Evolutionary conservation across 2,113 vertebrate genomes (phyloP).

Genomic region (Ranitomeya imitator): DNA sequence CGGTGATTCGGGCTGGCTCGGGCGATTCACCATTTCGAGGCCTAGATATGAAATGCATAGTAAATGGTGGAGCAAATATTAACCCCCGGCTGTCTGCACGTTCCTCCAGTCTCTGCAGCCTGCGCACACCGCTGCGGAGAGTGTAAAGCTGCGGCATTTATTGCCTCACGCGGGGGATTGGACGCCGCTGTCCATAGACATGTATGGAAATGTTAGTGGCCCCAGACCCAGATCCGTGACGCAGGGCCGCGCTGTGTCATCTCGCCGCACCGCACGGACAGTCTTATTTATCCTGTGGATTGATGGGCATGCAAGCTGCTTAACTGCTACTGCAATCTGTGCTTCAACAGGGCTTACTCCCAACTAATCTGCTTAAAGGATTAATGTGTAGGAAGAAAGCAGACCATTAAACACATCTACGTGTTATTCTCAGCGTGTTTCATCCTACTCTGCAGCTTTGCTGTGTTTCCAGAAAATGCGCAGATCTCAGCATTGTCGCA

Average conservation of each 20-base stretch:
- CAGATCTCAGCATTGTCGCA: conserved; percentile 21
- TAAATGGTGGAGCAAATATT: conserved; percentile 48
- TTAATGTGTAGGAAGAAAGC: conserved; percentile 73
- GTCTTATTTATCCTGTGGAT: conserved; percentile 48
- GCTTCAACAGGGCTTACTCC: conserved; percentile 75
- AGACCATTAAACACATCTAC: conserved; percentile 73
- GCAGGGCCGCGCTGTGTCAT: conserved; percentile 5
- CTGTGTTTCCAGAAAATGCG: conserved; percentile 34
- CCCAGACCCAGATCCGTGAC: not conserved
- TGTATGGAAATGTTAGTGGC: no score
- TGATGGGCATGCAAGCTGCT: conserved; percentile 55
- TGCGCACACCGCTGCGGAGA: conserved; percentile 4
- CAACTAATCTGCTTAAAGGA: conserved; percentile 71
- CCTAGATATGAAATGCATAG: not conserved
- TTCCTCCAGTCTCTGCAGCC: conserved; percentile 18
- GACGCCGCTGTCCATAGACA: not conserved
- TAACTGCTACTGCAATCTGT: conserved; percentile 63
- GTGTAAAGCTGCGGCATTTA: not conserved
- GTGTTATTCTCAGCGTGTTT: conserved; percentile 36
- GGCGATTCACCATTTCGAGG: conserved; percentile 14
- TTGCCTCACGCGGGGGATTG: no score
- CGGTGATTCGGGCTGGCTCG: conserved; percentile 16
- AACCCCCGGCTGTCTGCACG: not conserved
- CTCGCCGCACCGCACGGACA: not conserved
- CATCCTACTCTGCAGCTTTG: conserved; percentile 35